Evolutionary conservation across 2,113 vertebrate genomes (phyloP), one percentile per base, ranked within the genome.

Genomic region (Synodontis membranacea): DNA sequence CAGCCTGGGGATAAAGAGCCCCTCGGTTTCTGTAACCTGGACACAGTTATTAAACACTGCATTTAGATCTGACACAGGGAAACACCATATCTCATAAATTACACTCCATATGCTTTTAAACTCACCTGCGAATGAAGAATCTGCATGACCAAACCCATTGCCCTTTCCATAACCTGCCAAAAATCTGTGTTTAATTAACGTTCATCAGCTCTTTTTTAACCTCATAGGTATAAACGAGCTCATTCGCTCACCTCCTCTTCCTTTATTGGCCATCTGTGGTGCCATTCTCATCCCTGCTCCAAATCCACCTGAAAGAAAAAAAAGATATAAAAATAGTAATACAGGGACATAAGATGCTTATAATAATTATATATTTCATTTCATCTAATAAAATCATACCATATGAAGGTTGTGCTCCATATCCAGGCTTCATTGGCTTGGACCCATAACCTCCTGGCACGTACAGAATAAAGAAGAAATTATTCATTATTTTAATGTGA

Each of bases 351-450:
- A 23, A 11, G 37, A 44, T 80, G 23, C 9, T 12, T 25, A 80
- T 80, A 23, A 5, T 42, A 50, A 23, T 31, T 9, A 34, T 37
- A 5, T 28, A 74, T 42, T 37, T 74, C 1, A 3, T 28, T 74
- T 28, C 14, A 44, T 74, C 23, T 14, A 46, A 72, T 72, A 25
- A 25, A 60, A 25, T 91, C 92, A 90, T 84, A 7, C 93, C 91
- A 81, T 89, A 93, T n/a, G 64, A 75, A 39, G 90, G 90, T 21
- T 25, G 76, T 50, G 81, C 86, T 12, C 91, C 91, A 70, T 91
- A 93, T 74, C 89, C 92, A 66, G 88, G 85, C 88, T 93, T 93
- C 80, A 91, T 89, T 28, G 90, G 86, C 84, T 92, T 92, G 56
- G 68, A 84, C 4, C 86, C 89, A 23, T 90, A 91, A 25, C 90